A percentile compares a stretch with the other conserved stretches of the same genome.
Evolutionary conservation across 2,888 invertebrate genomes (phyloP).

Genomic region (Chymomyza amoena): DNA sequence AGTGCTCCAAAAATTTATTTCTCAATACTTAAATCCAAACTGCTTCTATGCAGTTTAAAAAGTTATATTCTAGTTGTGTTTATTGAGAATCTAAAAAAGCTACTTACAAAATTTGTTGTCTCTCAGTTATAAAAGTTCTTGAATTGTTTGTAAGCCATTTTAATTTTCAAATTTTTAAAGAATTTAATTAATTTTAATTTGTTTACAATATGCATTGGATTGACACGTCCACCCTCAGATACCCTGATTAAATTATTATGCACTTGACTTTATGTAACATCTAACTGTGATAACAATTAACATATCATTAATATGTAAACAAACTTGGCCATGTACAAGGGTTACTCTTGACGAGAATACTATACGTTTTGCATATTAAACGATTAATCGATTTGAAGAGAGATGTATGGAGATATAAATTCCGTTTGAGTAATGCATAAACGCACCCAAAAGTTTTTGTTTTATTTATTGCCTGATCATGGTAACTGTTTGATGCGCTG

Average conservation of each 20-base stretch:
- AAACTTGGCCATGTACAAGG: background rate
- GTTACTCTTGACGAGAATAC: background rate
- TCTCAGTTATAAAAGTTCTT: too few species aligned
- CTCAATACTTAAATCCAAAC: too few species aligned
- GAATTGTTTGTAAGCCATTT: too few species aligned
- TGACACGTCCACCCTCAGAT: too few species aligned
- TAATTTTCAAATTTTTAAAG: too few species aligned
- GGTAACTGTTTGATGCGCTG: background rate
- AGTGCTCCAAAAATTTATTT: too few species aligned
- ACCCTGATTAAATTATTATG: slow-evolving; percentile 23
- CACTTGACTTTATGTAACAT: slow-evolving; percentile 12
- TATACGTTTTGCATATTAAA: background rate
- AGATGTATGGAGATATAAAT: background rate
- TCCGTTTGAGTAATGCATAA: background rate
- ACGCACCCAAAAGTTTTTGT: background rate
- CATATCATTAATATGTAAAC: slow-evolving; percentile 46
- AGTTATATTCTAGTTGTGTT: too few species aligned
- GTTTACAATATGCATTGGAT: too few species aligned
- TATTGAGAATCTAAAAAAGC: too few species aligned
- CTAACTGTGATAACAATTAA: slow-evolving; percentile 55
- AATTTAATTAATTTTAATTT: too few species aligned
- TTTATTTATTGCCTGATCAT: background rate
- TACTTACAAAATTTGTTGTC: too few species aligned
- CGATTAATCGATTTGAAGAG: background rate
- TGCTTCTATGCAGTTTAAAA: too few species aligned